A percentile compares a stretch with the other conserved stretches of the same genome.
phyloP scores from a whole-genome alignment of 2,797 vertebrate species.

The Neomorphus geoffroyi region DNA sequence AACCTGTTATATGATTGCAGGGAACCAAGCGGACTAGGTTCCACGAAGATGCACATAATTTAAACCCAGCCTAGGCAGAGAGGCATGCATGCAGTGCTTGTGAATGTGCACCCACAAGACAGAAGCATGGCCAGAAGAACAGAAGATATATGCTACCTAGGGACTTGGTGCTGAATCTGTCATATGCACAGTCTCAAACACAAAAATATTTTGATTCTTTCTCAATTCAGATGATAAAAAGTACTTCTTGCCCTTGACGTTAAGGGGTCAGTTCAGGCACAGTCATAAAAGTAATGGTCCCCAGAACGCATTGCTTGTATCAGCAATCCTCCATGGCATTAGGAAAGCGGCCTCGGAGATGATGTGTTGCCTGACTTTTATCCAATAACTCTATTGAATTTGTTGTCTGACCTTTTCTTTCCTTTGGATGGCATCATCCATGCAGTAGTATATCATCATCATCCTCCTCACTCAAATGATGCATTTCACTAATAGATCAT shows the following conservation, averaged over 20 bases:
- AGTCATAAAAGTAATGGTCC: background rate
- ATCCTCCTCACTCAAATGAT: slow-evolving; percentile 69
- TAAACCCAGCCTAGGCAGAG: background rate
- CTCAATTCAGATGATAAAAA: background rate
- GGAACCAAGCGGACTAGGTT: background rate
- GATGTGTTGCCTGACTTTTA: slow-evolving; percentile 69
- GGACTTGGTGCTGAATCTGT: background rate
- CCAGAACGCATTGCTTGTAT: slow-evolving; percentile 20
- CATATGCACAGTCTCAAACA: background rate
- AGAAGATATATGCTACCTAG: background rate
- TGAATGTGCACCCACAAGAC: background rate
- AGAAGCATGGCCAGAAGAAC: background rate
- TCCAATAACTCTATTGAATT: slow-evolving; percentile 72
- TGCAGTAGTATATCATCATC: slow-evolving; percentile 70
- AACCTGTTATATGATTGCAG: background rate
- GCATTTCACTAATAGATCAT: slow-evolving; percentile 73
- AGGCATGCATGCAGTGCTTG: fast-evolving
- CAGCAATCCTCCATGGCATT: slow-evolving; percentile 33
- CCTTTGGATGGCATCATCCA: slow-evolving; percentile 55
- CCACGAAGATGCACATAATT: background rate
- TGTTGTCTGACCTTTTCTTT: slow-evolving; percentile 75
- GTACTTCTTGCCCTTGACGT: background rate
- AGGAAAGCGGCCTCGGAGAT: slow-evolving; percentile 31
- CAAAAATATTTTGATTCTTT: background rate
- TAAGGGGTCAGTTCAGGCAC: background rate